Conservation (phyloP, 2,888 invertebrate genomes). For the Kryphioiulus occultus region DNA sequence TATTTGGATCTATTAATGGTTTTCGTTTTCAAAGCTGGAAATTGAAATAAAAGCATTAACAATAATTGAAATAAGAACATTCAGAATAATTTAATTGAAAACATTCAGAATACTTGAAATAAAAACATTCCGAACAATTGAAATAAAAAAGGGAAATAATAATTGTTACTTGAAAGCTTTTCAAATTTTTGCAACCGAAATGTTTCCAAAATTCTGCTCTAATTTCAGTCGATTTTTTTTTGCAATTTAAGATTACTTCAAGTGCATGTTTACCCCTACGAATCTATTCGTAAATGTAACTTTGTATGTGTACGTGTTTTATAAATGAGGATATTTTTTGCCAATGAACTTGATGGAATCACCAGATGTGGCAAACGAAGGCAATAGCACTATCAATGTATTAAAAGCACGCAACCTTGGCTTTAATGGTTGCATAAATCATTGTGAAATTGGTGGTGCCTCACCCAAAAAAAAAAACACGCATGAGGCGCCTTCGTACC, state of each 20-base stretch:
- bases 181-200: no score
- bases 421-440: conserved; percentile 31
- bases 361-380: background rate
- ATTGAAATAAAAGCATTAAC: no score
- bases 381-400: conserved; percentile 33
- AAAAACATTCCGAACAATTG: no score
- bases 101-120: no score
- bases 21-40: no score
- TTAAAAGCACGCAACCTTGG: conserved; percentile 30
- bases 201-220: background rate
- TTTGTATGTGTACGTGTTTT: background rate
- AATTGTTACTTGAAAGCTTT: no score
- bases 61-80: no score
- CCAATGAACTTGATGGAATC: background rate
- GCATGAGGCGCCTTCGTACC: background rate
- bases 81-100: no score
- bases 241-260: background rate
- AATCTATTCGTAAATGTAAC: background rate
- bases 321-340: background rate
- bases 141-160: no score
- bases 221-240: background rate
- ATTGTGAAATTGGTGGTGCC: conserved; percentile 26
- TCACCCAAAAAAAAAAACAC: background rate
- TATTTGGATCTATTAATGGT: no score
- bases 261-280: background rate